These are phyloP conservation scores for Eclectus roratus DNA, from an alignment of 2,113 vertebrate genomes.

Conservation along the genomic window DNA sequence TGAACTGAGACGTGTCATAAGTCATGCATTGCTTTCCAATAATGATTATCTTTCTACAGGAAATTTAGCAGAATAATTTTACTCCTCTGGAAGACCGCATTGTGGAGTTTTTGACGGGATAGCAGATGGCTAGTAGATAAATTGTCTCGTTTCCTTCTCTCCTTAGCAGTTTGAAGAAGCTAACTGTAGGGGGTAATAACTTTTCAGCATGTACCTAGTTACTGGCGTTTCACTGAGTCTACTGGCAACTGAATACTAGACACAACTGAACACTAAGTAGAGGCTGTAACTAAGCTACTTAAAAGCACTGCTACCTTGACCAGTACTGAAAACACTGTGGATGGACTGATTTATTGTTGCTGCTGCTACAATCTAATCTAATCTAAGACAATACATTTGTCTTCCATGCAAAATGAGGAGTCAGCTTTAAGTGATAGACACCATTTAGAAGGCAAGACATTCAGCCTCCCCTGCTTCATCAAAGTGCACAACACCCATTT, in stretches of 20 bases:
- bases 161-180: neutral
- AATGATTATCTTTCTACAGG: constrained; percentile 35
- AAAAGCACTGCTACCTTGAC: neutral
- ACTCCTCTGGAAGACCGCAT: neutral
- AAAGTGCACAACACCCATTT: neutral
- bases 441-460: neutral
- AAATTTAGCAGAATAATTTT: neutral
- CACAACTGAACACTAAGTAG: neutral
- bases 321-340: neutral
- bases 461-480: neutral
- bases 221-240: neutral
- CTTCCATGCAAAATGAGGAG: neutral
- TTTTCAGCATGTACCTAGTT: neutral
- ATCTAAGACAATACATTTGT: neutral
- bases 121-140: neutral
- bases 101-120: neutral
- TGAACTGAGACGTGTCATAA: constrained; percentile 13
- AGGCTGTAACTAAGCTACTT: neutral
- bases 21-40: constrained; percentile 30
- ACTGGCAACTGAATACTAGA: neutral
- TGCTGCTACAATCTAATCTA: neutral
- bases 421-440: neutral
- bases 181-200: neutral
- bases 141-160: neutral
- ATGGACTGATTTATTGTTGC: neutral